Evolutionary conservation across 2,797 vertebrate genomes (phyloP), one percentile per base, ranked within the genome.

Genomic region (Pseudomugil gertrudae): DNA sequence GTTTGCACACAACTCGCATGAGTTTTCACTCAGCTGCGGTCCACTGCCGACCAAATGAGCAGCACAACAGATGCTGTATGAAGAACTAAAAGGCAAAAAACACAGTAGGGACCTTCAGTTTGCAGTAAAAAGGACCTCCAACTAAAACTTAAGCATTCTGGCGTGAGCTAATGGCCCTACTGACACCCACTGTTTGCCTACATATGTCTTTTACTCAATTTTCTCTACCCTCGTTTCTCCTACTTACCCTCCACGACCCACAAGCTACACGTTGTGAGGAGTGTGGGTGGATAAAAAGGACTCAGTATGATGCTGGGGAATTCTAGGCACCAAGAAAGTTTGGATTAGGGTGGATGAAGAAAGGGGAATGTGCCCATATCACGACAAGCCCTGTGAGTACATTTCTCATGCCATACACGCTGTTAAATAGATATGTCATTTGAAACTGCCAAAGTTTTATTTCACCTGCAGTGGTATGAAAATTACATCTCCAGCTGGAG

Each of bases 51-150:
- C 54, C 51, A 62, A 68, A 75, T 52, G 64, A 76, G 47, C 29
- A 33, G 29, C 10, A 23, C 27, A 76, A 40, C 64, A 57, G 48
- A 50, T 23, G 4, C 53, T n/a, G 78, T 33, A 70, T 65, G 72
- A 76, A 58, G 74, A 57, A 68, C 19, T 60, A 54, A 69, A 76
- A 76, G 50, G 36, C 9, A 36, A 36, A 24, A 62, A 68, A 59
- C 24, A 53, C 79, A 76, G 58, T 17, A 11, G 78, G 64, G 57
- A 66, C 45, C 21, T 77, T 63, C 29, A 10, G 57, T 67, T 72
- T 66, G 58, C 19, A n/a, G 48, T 60, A 63, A 80, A 83, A 71
- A 57, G 40, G 66, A 74, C 71, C 51, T 83, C 63, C n/a, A 59
- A 63, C 4, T 29, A 62, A 58, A 67, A 48, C 74, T 74, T 51